These are phyloP conservation scores for Scopus umbretta DNA, from an alignment of 2,113 vertebrate species.

Conservation along the genomic window DNA sequence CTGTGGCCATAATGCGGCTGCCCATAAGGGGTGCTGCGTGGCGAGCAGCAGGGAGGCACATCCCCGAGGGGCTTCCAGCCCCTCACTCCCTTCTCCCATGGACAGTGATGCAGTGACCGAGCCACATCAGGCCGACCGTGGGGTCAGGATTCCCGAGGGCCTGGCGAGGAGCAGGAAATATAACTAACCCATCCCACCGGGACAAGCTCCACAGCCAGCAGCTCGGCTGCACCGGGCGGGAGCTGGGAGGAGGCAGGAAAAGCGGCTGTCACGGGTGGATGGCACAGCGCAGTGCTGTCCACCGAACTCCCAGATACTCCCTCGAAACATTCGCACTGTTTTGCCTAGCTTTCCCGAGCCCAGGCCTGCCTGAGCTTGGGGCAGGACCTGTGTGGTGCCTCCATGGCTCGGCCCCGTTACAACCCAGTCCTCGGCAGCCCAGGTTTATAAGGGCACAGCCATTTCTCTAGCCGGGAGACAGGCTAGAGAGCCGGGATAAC, in stretches of 20 bases:
- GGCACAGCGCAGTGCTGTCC: background rate
- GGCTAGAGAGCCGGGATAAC: background rate
- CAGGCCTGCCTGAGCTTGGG: background rate
- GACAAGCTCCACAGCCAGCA: background rate
- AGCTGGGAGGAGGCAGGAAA: background rate
- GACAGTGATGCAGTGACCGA: background rate
- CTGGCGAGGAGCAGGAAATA: background rate
- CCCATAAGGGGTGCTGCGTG: background rate
- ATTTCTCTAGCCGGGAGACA: background rate
- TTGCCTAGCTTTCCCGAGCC: background rate
- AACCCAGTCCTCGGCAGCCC: background rate
- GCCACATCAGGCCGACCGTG: background rate
- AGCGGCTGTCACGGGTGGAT: accelerated
- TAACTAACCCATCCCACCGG: background rate
- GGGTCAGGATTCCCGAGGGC: background rate
- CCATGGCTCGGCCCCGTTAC: background rate
- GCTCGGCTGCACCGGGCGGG: background rate
- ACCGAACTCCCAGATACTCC: background rate
- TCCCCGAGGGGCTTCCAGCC: background rate
- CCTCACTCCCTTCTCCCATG: background rate
- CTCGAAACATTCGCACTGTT: background rate
- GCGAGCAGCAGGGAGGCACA: background rate
- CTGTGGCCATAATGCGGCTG: background rate
- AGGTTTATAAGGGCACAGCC: background rate
- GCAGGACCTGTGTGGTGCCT: background rate